Percentiles rank a stretch among this genome's conserved stretches.
phyloP scores from a whole-genome alignment of 1,140 invertebrate species.

The Odontomachus brunneus region DNA sequence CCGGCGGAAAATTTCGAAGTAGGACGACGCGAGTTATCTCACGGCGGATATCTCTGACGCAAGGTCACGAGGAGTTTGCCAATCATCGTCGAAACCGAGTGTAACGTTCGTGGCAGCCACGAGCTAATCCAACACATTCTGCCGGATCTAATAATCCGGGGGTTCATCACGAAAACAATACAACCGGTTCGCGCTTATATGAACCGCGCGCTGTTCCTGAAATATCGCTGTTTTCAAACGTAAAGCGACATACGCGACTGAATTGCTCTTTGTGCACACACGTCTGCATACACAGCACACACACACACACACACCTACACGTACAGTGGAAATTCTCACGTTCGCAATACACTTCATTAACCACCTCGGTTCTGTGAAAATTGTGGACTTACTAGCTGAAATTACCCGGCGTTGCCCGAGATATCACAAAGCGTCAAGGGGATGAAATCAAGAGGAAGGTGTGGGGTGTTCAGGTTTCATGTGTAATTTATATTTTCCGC shows the following conservation, averaged over 20 bases:
- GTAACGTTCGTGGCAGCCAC: background rate
- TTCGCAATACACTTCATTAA: slow-evolving; percentile 26
- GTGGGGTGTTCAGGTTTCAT: too few species aligned
- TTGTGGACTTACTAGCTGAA: slow-evolving; percentile 24
- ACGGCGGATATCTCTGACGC: slow-evolving; percentile 30
- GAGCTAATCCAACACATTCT: background rate
- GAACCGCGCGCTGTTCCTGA: background rate
- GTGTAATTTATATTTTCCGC: too few species aligned
- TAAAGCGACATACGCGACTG: too few species aligned
- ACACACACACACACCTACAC: background rate
- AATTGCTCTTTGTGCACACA: too few species aligned
- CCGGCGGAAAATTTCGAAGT: slow-evolving; percentile 45
- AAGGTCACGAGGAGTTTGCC: slow-evolving; percentile 52
- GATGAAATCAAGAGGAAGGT: too few species aligned
- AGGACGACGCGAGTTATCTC: slow-evolving; percentile 49
- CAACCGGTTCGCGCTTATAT: background rate
- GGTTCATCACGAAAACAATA: background rate
- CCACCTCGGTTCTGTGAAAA: background rate
- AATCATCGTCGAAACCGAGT: slow-evolving; percentile 51
- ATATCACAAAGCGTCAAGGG: too few species aligned
- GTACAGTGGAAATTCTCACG: background rate
- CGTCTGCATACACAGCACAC: too few species aligned
- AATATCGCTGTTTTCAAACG: slow-evolving; percentile 4
- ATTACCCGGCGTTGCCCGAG: too few species aligned
- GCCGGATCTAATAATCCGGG: background rate